Evolutionary conservation across 2,113 vertebrate genomes (phyloP).

Genomic region (Hyperopisus bebe): DNA sequence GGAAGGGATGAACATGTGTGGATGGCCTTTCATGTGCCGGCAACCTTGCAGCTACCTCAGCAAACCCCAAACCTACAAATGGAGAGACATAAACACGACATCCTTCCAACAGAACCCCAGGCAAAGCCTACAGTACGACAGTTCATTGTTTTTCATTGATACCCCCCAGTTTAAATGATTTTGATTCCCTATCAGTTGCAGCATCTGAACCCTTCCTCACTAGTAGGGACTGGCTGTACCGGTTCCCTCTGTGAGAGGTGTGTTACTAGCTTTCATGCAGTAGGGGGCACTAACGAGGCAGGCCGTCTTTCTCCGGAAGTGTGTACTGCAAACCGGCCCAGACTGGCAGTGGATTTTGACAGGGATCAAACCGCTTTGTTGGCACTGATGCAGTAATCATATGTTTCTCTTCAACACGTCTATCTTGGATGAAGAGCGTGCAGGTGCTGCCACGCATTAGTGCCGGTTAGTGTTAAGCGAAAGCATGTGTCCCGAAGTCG

Average conservation of each 20-base stretch:
- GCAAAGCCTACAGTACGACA: not conserved
- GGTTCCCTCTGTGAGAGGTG: not conserved
- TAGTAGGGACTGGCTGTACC: not conserved
- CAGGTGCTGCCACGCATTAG: not conserved
- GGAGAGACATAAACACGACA: not conserved
- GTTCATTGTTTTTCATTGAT: not conserved
- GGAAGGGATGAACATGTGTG: conserved; percentile 23
- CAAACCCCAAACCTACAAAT: not conserved
- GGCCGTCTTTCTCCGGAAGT: not conserved
- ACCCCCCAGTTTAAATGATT: not conserved
- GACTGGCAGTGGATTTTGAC: not conserved
- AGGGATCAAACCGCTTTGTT: not conserved
- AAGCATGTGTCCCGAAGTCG: not conserved
- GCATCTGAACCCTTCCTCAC: not conserved
- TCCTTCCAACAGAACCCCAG: not conserved
- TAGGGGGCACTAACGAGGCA: not conserved
- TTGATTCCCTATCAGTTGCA: not conserved
- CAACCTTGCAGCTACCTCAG: not conserved
- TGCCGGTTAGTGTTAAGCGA: not conserved
- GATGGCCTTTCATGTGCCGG: not conserved
- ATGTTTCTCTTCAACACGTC: not conserved
- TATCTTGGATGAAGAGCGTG: not conserved
- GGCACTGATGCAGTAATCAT: not conserved
- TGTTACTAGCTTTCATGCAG: not conserved
- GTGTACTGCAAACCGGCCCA: not conserved